phyloP scores from a whole-genome alignment of 1,140 invertebrate species.

The Zeugodacus cucurbitae region DNA sequence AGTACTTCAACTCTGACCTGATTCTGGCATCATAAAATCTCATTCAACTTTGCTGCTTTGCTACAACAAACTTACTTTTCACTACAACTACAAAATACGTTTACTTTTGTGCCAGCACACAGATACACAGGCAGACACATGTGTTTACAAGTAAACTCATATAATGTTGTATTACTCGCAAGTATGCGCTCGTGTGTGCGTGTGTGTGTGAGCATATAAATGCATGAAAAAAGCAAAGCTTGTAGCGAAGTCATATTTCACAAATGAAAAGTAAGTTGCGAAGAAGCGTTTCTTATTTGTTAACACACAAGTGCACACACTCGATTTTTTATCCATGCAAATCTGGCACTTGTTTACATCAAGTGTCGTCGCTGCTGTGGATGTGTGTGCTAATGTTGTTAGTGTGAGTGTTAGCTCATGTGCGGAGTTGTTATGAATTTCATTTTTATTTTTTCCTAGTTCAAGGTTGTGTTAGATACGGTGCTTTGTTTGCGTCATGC shows the following conservation, averaged over 20 bases:
- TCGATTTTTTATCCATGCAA: not conserved
- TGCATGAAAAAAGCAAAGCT: not conserved
- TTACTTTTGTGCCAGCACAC: not conserved
- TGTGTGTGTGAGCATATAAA: not conserved
- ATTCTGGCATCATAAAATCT: not conserved
- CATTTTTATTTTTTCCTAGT: not conserved
- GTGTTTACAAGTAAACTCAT: not conserved
- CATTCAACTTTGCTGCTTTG: conserved; percentile 11
- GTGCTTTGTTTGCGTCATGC: not conserved
- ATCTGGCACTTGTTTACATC: not conserved
- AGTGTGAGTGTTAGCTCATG: not conserved
- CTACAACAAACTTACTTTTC: not conserved
- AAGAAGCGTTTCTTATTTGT: not conserved
- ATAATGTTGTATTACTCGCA: not conserved
- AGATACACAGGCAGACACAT: not conserved
- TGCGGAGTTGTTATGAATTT: not conserved
- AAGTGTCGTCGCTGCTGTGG: not conserved
- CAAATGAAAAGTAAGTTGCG: not conserved
- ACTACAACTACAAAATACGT: not conserved
- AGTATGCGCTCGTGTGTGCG: not conserved
- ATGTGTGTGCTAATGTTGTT: not conserved
- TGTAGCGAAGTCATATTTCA: not conserved
- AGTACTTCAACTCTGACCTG: not conserved
- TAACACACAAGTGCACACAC: not conserved
- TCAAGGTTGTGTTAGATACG: not conserved